Evolutionary conservation across 2,888 invertebrate genomes (phyloP).

Genomic region (Sphaeridia pumilis): DNA sequence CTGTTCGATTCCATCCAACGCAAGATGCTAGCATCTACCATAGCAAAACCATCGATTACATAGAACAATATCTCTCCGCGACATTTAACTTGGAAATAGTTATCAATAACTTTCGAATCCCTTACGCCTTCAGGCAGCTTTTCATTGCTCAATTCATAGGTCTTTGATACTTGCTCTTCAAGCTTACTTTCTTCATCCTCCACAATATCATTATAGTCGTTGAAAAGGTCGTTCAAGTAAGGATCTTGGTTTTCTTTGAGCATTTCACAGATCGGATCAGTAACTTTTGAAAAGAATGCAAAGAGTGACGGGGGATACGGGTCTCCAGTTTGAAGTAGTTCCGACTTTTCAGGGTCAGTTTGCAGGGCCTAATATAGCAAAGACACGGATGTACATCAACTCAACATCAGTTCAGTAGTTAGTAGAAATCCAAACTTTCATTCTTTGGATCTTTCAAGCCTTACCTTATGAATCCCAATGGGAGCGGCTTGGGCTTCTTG

Average conservation of each 20-base stretch:
- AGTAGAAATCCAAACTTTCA: not conserved
- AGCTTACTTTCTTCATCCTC: constrained; percentile 4
- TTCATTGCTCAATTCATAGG: constrained; percentile 21
- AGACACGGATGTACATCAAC: not conserved
- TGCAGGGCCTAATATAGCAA: constrained; percentile 10
- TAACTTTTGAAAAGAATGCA: constrained; percentile 32
- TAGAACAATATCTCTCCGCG: too few relatives aligned
- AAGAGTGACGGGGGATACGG: constrained; percentile 32
- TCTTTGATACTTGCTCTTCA: constrained; percentile 17
- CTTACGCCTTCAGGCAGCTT: constrained; percentile 19
- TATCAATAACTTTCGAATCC: not conserved
- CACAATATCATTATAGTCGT: constrained; percentile 20
- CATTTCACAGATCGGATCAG: constrained; percentile 26
- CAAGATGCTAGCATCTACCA: constrained; percentile 28
- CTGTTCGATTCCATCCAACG: constrained; percentile 29
- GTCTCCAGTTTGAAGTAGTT: constrained; percentile 1
- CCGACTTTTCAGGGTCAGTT: constrained; percentile 5
- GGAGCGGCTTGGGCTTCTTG: constrained; percentile 17
- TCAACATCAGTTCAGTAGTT: not conserved
- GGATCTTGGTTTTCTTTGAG: constrained; percentile 29
- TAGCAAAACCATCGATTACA: too few relatives aligned
- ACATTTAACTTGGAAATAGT: not conserved
- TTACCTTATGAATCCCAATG: constrained; percentile 11
- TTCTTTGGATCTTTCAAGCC: not conserved
- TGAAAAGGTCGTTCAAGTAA: constrained; percentile 24